Base-by-base conservation (phyloP, 2,888 invertebrate species). In the Notocelia uddmanniana region DNA sequence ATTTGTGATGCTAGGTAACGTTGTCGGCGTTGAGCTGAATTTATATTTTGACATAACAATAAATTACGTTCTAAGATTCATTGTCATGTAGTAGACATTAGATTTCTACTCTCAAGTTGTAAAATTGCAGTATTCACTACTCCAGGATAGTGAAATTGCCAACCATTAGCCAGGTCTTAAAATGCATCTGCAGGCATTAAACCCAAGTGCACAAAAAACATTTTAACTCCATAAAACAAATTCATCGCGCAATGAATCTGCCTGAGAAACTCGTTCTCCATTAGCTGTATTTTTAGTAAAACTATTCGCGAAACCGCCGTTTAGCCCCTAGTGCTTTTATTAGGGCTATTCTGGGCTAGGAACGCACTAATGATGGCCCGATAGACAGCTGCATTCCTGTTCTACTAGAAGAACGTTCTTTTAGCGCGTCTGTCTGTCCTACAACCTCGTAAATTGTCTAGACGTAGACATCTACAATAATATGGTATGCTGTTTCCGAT, bases 311-410 rank as follows among this genome's bases (percentile, higher is more conserved):
- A 80, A 81, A 79, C 74, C 74, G 76, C 73, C 69, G 63, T 58
- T 68, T 70, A 68, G 69, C 45, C 55, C 52, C 9, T 69, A 45
- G 54, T 69, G 73, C 79, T 86, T 85, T 85, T 85, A 81, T 87
- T 85, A 75, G 83, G 84, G 86, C 83, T 88, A 88, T 88, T 88
- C 82, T 85, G 76, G 80, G 81, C 81, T 70, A 69, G 85, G 85
- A 84, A 85, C 83, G 82, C 83, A 82, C 85, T 86, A 86, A 86
- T 84, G 87, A 87, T 79, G 78, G 75, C 76, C 78, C 79, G 79
- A 79, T 81, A 79, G 80, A 81, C 76, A 72, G 73, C 78, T 64
- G 79, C 83, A 85, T 85, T 83, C 86, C 80, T 73, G 31, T 26
- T 11, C 59, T 59, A 19, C 63, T 58, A 57, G 57, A 58, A 55